phyloP scores from a whole-genome alignment of 2,888 invertebrate species.

The Formica aserva region DNA sequence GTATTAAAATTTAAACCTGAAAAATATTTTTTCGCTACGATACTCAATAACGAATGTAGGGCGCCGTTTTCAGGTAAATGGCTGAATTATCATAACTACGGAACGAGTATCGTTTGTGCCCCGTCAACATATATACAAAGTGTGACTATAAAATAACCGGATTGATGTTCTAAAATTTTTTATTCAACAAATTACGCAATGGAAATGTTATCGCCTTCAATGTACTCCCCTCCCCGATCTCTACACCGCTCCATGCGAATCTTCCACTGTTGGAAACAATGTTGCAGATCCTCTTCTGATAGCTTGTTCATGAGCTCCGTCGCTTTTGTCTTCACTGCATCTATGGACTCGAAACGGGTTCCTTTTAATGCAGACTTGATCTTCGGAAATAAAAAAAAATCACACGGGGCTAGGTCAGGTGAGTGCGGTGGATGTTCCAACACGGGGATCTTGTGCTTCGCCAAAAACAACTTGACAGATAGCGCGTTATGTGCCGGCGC shows the following conservation, averaged over 20 bases:
- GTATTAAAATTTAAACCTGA: not conserved
- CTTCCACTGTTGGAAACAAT: not conserved
- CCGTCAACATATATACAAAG: not conserved
- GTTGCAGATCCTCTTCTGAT: not conserved
- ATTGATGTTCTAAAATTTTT: no score
- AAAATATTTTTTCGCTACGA: not conserved
- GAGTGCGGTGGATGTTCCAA: not conserved
- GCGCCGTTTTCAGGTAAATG: not conserved
- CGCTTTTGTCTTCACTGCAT: not conserved
- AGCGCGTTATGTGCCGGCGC: no score
- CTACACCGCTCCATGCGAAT: not conserved
- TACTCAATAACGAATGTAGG: not conserved
- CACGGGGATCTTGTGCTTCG: no score
- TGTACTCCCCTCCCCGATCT: not conserved
- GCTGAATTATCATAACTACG: slow-evolving; percentile 5
- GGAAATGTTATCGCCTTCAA: not conserved
- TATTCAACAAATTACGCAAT: no score
- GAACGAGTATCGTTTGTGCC: not conserved
- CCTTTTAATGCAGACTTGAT: not conserved
- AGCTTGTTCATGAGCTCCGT: not conserved
- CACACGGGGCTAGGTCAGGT: not conserved
- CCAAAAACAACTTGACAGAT: no score
- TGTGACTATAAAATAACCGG: no score
- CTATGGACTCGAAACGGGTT: not conserved
- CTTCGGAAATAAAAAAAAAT: not conserved